Base-by-base conservation (phyloP, 2,797 vertebrate species). In the Heterohyrax brucei region DNA sequence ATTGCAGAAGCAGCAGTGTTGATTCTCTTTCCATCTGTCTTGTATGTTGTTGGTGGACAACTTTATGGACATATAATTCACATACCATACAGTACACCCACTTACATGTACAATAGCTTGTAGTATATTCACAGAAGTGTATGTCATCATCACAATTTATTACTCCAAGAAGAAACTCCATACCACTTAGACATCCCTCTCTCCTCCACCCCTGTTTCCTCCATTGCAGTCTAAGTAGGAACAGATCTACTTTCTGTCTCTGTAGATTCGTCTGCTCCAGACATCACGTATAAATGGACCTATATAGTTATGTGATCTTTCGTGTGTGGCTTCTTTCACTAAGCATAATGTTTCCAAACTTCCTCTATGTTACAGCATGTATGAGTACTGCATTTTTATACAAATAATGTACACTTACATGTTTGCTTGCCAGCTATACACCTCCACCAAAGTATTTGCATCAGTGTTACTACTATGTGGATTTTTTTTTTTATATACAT, bases 311-410 rank as follows among this genome's bases (percentile, higher is more conserved):
- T 48, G 18, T 4, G 50, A 22, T 73, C 78, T 13, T 92, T 75
- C 44, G 28, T 19, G 73, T 84, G 66, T 68, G 56, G 44, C 22
- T 86, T 56, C 80, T 89, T 92, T 81, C 33, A 61, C 22, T 92
- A 33, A 86, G 21, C 39, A 18, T 66, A 59, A 76, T 50, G 39
- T 61, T 88, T 89, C 75, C 64, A 75, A 73, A 28, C 19, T 59
- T 88, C 10, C 21, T 66, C 3, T 0, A 13, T 30, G 30, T n/a
- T 4, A 19, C 12, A 56, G 12, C 13, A 14, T 56, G 53, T 56
- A 56, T 56, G 10, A 56, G 50, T 56, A 56, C 53, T 16, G 53
- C 18, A 56, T 56, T 56, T 56, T 56, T 56, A 56, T 16, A 16
- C 53, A 56, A 56, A 56, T 56, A 56, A 56, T 16, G 53, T 56